These are phyloP conservation scores for Paramuricea clavata DNA, from an alignment of 92 coral and sea anemone genomes.

Conservation along the genomic window DNA sequence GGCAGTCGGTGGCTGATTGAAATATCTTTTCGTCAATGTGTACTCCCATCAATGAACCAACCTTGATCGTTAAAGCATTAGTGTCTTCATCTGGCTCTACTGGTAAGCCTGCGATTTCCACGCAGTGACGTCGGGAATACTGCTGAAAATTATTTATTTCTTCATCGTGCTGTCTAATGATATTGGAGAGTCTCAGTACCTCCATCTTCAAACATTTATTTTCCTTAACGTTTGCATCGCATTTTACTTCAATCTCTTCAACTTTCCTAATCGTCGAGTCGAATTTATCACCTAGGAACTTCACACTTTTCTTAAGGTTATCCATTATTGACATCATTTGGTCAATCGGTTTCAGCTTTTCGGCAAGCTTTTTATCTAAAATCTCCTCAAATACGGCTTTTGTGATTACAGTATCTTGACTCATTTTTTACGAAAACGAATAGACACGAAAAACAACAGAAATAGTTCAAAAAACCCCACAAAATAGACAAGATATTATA, in stretches of 20 bases:
- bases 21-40: conserved; percentile 26
- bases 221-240: not conserved
- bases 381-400: conserved; percentile 9
- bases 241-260: conserved; percentile 26
- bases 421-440: not conserved
- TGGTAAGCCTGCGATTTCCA: conserved; percentile 35
- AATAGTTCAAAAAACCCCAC: not conserved
- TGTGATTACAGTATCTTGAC: not conserved
- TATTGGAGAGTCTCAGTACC: conserved; percentile 17
- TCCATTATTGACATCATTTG: conserved; percentile 22
- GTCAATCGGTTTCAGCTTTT: conserved; percentile 22
- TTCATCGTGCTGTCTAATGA: not conserved
- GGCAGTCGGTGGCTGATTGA: conserved; percentile 36
- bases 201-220: conserved; percentile 8
- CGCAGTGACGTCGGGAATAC: conserved; percentile 28
- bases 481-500: not conserved
- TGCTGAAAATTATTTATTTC: conserved; percentile 30
- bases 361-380: conserved; percentile 12
- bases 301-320: conserved; percentile 19
- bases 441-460: not conserved
- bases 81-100: conserved; percentile 31
- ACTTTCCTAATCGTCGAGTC: not conserved
- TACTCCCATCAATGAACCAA: conserved; percentile 11
- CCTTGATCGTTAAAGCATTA: conserved; percentile 4
- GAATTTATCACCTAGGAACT: conserved; percentile 17